Percentiles rank a stretch among this genome's conserved stretches.
Evolutionary conservation across 1,140 invertebrate species (phyloP).

Genomic region (Sitodiplosis mosellana): DNA sequence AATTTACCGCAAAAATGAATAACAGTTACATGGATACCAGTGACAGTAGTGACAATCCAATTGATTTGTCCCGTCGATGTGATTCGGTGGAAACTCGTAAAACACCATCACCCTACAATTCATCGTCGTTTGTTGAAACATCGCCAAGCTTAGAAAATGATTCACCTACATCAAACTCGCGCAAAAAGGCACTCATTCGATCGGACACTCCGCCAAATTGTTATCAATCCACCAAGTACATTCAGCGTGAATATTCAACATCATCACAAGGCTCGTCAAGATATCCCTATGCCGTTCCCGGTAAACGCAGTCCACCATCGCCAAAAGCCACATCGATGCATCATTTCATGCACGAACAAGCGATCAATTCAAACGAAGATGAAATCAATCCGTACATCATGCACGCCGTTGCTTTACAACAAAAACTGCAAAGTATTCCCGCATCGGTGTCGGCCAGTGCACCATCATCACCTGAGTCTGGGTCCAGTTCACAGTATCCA

Average conservation of each 20-base stretch:
- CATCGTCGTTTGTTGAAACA: conserved; percentile 14
- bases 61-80: conserved; percentile 20
- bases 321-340: background rate
- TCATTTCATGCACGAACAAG: background rate
- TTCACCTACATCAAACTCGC: background rate
- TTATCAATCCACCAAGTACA: no score
- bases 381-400: background rate
- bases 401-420: background rate
- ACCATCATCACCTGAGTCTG: no score
- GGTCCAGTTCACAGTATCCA: conserved; percentile 1
- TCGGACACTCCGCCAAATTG: background rate
- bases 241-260: no score
- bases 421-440: background rate
- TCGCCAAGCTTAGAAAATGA: background rate
- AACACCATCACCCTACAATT: conserved; percentile 21
- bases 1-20: no score
- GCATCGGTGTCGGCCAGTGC: no score
- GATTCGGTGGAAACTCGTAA: conserved; percentile 22
- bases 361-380: no score
- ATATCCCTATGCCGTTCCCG: no score
- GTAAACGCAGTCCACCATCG: background rate
- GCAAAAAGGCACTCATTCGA: background rate
- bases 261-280: no score
- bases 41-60: no score
- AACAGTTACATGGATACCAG: no score